These are phyloP conservation scores for Heliocidaris erythrogramma DNA, from an alignment of 35 echinoderm and acorn worm species.

Conservation along the genomic window DNA sequence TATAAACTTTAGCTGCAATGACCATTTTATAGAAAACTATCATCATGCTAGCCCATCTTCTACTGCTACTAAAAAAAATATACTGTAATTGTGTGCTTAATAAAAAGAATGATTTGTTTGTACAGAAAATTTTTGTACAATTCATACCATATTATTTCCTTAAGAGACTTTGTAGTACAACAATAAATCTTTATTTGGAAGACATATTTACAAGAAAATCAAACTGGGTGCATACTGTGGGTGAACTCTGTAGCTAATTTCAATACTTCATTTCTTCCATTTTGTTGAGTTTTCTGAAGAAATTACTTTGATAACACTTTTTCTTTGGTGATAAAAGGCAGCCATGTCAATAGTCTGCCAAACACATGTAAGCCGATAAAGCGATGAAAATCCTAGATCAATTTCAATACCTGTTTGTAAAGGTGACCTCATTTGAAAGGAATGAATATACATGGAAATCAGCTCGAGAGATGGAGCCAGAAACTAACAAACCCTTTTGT, in stretches of 20 bases:
- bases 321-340: conserved; percentile 27
- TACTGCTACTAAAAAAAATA: neutral
- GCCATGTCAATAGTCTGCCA: neutral
- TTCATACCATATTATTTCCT: too few relatives aligned
- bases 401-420: conserved; percentile 37
- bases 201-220: neutral
- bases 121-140: too few relatives aligned
- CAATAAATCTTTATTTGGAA: too few relatives aligned
- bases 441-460: conserved; percentile 36
- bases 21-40: neutral
- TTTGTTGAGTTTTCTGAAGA: neutral
- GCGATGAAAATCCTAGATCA: conserved; percentile 7
- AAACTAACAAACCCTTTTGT: conserved; percentile 13
- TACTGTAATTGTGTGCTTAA: too few relatives aligned
- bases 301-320: conserved; percentile 23
- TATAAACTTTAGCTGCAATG: neutral
- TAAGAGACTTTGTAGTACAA: too few relatives aligned
- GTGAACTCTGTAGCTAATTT: neutral
- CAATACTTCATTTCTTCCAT: neutral
- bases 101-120: too few relatives aligned
- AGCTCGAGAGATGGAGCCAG: neutral
- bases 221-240: neutral
- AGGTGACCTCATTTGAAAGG: conserved; percentile 19
- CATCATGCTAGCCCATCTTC: neutral
- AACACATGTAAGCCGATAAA: conserved; percentile 36